These are phyloP conservation scores for Schizopygopsis malacanthus DNA, from an alignment of 2,797 vertebrate genomes.

Conservation along the genomic window DNA sequence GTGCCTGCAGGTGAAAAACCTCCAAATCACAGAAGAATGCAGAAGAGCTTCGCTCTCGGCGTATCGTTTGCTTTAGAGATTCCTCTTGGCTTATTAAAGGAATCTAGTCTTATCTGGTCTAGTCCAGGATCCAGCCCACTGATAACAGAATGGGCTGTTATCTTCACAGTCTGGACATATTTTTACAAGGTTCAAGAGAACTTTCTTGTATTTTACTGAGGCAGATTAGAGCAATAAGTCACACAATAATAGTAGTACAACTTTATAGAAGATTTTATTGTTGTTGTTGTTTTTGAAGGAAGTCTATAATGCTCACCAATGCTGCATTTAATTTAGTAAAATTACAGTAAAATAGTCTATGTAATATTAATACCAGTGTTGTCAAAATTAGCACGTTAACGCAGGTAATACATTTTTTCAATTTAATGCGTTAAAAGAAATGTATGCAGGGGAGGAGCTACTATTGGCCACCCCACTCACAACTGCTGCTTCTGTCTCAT, in stretches of 20 bases:
- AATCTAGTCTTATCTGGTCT: constrained; percentile 42
- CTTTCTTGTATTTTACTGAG: background rate
- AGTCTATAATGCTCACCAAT: too few species aligned
- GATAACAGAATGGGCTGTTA: constrained; percentile 8
- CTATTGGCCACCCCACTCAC: too few species aligned
- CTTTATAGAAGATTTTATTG: too few species aligned
- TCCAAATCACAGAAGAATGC: constrained; percentile 3
- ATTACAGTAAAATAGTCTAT: background rate
- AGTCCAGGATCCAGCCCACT: constrained; percentile 23
- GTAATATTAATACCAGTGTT: background rate
- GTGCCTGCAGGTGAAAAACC: background rate
- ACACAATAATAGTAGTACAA: background rate
- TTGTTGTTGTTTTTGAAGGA: too few species aligned
- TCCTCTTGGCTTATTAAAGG: constrained; percentile 37
- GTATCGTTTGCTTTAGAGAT: constrained; percentile 27
- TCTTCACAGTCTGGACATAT: constrained; percentile 35
- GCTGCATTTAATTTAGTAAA: background rate
- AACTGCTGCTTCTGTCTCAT: too few species aligned
- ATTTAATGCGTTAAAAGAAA: too few species aligned
- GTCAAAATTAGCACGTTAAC: background rate
- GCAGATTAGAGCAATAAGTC: background rate
- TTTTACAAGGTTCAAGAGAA: constrained; percentile 3
- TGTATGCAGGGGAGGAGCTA: too few species aligned
- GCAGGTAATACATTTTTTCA: too few species aligned
- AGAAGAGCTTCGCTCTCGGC: background rate